Evolutionary conservation across 2,888 invertebrate species (phyloP).

Genomic region (Hypsopygia costalis): DNA sequence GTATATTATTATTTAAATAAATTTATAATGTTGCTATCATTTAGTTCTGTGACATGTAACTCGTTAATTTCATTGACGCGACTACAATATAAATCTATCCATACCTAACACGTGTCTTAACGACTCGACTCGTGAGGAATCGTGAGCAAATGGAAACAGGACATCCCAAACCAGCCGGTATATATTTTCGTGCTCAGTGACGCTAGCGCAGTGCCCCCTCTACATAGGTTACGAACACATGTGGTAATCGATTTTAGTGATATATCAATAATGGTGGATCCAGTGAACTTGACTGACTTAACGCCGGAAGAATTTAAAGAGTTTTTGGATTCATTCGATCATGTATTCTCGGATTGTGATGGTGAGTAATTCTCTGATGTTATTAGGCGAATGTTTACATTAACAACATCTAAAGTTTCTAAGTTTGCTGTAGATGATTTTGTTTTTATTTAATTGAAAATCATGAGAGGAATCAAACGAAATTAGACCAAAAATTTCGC

Average conservation of each 20-base stretch:
- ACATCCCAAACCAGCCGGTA: slow-evolving; percentile 17
- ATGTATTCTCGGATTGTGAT: slow-evolving; percentile 88
- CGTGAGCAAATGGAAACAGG: slow-evolving; percentile 31
- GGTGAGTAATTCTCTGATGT: too few relatives aligned
- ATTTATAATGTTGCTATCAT: too few relatives aligned
- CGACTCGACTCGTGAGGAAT: too few relatives aligned
- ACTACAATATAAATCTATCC: too few relatives aligned
- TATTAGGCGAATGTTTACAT: too few relatives aligned
- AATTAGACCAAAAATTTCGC: slow-evolving; percentile 4
- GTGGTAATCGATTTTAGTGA: slow-evolving; percentile 27
- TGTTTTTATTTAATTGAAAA: too few relatives aligned
- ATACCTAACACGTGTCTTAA: too few relatives aligned
- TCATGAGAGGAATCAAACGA: not conserved
- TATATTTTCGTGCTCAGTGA: slow-evolving; percentile 37
- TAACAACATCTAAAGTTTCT: too few relatives aligned
- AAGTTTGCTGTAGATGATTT: too few relatives aligned
- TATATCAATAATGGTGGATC: slow-evolving; percentile 29
- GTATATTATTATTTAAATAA: too few relatives aligned
- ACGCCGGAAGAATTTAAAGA: slow-evolving; percentile 60
- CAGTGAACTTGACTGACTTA: slow-evolving; percentile 62
- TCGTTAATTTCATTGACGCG: too few relatives aligned
- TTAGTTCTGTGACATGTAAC: too few relatives aligned
- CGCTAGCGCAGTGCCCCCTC: slow-evolving; percentile 53
- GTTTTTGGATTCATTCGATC: slow-evolving; percentile 84
- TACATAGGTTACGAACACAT: slow-evolving; percentile 50